Evolutionary conservation across 2,888 invertebrate genomes (phyloP), one percentile per base, ranked within the genome.

Genomic region (Graphium colonna): DNA sequence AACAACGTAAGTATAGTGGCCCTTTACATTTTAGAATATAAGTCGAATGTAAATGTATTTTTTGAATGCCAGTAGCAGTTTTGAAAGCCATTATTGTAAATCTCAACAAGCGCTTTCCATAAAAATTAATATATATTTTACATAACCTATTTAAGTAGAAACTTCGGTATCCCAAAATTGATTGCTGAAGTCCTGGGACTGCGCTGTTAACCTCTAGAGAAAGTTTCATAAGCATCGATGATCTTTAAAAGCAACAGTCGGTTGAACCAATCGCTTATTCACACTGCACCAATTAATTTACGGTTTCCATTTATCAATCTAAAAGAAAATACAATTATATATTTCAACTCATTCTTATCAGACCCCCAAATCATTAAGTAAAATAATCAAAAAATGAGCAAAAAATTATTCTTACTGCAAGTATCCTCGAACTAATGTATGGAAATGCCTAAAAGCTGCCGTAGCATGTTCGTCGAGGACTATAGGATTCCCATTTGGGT

Each of bases 131-230:
- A n/a, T n/a, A n/a, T n/a, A n/a, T n/a, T n/a, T n/a, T n/a, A n/a
- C n/a, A n/a, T 10, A 13, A 43, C 82, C 75, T 65, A 84, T 85
- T 76, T 87, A 68, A 89, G 85, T 5, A 85, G 66, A 63, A 77
- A 86, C 61, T 86, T 96, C 95, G 54, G 89, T 90, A 63, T 95
- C 94, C 79, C 95, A 94, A 79, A 91, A 95, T 60, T 93, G 93
- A 77, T 97, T 97, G 56, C 94, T 93, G 61, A 91, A 91, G 68
- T 94, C 92, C 77, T 95, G 92, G 0, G 94, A 93, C 71, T 97
- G 96, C 10, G 93, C 93, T 1, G 94, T 89, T 68, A 97, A 88
- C 96, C 96, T 79, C 96, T 87, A 0, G 93, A 90, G 51, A 96
- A 87, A 57, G 93, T 92, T 73, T 95, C 95, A 67, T 95, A 94